phyloP scores from a whole-genome alignment of 2,888 invertebrate species.

The Parnassius smintheus region DNA sequence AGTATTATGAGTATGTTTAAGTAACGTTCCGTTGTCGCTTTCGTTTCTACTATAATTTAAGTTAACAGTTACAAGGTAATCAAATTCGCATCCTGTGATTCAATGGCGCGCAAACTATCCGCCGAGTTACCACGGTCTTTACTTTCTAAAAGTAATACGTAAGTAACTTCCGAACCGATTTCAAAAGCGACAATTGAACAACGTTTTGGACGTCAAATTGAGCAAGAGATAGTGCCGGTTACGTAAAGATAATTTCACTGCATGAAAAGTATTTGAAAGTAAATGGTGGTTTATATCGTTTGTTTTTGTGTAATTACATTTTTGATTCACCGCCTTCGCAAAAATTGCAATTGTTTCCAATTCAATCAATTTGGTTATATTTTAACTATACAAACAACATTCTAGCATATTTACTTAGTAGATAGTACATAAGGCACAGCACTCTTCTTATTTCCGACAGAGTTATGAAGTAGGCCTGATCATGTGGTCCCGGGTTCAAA shows the following conservation, averaged over 20 bases:
- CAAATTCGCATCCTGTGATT: constrained; percentile 2
- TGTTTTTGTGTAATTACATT: not conserved
- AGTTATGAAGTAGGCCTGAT: no score
- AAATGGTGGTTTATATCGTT: constrained; percentile 23
- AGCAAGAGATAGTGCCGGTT: constrained; percentile 38
- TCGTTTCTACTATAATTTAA: not conserved
- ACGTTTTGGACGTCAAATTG: constrained; percentile 38
- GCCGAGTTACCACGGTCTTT: constrained; percentile 36
- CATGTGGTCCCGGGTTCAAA: no score
- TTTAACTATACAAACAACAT: no score
- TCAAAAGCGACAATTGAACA: constrained; percentile 32
- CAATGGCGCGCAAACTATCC: not conserved
- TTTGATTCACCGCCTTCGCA: not conserved
- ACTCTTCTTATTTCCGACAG: no score
- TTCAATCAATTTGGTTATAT: no score
- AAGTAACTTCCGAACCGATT: constrained; percentile 36
- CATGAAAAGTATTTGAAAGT: constrained; percentile 47
- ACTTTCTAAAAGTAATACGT: constrained; percentile 56
- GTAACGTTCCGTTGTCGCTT: not conserved
- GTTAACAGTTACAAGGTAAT: not conserved
- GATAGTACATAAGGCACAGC: no score
- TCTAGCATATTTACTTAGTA: no score
- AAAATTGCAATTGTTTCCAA: no score
- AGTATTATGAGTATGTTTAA: not conserved
- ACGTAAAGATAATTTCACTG: constrained; percentile 49